Conservation (phyloP, 2,797 vertebrate genomes). For the Chromis chromis region DNA sequence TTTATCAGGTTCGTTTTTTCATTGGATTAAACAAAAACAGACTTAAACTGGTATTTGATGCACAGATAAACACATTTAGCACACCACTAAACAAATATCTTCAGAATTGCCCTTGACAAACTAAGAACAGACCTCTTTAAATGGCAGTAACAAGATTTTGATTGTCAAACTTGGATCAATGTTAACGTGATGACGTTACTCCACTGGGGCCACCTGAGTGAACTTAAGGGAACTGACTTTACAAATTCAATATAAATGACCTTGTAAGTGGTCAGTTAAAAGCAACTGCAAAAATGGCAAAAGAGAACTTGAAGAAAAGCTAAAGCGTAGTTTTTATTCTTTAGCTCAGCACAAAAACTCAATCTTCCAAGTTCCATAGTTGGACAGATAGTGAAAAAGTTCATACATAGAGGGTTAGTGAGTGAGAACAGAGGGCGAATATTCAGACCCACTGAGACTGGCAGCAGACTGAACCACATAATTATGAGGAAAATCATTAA, state of each 20-base stretch:
- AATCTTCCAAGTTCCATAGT: not conserved
- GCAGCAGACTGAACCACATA: no score
- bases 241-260: no score
- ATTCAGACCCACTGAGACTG: no score
- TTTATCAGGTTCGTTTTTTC: not conserved
- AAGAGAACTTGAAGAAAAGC: not conserved
- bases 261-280: no score
- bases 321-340: not conserved
- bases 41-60: not conserved
- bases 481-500: slow-evolving; percentile 11
- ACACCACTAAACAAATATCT: not conserved
- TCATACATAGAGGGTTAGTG: no score
- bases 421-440: no score
- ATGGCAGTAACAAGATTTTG: not conserved
- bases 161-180: not conserved
- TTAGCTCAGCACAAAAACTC: not conserved
- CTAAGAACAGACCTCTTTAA: not conserved
- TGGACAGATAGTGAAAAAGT: not conserved
- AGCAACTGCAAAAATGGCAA: not conserved
- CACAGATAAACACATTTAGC: not conserved
- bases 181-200: no score
- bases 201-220: no score
- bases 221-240: no score
- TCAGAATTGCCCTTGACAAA: not conserved
- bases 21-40: not conserved